Conservation (phyloP, 2,797 vertebrate genomes). For the Gymnodraco acuticeps region DNA sequence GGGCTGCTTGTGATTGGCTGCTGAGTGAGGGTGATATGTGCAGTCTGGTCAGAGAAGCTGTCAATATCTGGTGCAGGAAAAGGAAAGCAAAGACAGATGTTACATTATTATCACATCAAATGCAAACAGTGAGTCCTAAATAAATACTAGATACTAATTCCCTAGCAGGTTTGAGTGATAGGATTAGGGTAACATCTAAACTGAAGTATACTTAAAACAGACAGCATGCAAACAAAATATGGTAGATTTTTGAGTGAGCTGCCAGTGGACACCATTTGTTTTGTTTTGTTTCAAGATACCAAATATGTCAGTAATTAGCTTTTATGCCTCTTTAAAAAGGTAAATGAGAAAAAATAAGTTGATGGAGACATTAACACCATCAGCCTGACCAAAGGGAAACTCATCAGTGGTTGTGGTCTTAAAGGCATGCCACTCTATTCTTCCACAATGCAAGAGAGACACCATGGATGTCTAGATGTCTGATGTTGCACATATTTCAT, state of each 20-base stretch:
- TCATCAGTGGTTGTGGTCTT: too few species aligned
- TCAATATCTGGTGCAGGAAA: constrained; percentile 88
- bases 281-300: too few species aligned
- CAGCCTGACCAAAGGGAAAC: too few species aligned
- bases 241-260: background rate
- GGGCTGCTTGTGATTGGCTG: constrained; percentile 92
- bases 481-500: background rate
- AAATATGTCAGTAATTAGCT: too few species aligned
- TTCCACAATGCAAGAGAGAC: background rate
- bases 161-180: background rate
- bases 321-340: too few species aligned
- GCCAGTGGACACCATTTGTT: background rate
- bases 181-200: background rate
- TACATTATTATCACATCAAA: constrained; percentile 16
- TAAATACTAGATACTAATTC: background rate
- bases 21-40: constrained; percentile 78
- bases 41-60: constrained; percentile 90
- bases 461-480: background rate
- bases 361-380: too few species aligned
- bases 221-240: background rate
- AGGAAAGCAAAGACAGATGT: constrained; percentile 17
- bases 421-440: too few species aligned
- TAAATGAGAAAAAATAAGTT: too few species aligned
- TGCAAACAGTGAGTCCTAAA: background rate
- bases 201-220: background rate